Evolutionary conservation across 2,797 vertebrate species (phyloP).

Genomic region (Silurus lanzhouensis): DNA sequence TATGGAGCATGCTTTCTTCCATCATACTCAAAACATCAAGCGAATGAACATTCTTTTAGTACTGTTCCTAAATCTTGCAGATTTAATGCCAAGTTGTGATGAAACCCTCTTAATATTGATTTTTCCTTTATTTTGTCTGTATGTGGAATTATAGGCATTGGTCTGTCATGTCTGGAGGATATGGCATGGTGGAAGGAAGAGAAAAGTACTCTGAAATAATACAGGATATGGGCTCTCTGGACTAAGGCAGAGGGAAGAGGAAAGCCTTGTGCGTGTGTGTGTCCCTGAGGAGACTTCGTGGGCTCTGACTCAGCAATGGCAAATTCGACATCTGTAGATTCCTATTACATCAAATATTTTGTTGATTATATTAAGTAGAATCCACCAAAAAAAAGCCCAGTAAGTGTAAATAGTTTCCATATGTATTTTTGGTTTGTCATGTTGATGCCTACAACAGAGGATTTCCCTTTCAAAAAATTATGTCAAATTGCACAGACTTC

Average conservation of each 20-base stretch:
- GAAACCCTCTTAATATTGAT: background rate
- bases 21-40: background rate
- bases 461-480: background rate
- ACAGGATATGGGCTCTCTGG: slow-evolving; percentile 14
- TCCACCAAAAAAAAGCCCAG: background rate
- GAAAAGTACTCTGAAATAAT: slow-evolving; percentile 31
- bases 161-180: slow-evolving; percentile 23
- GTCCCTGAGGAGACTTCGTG: background rate
- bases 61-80: background rate
- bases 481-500: no score
- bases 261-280: slow-evolving; percentile 10
- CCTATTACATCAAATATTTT: background rate
- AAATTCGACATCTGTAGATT: background rate
- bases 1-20: background rate
- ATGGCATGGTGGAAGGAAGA: slow-evolving; percentile 23
- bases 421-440: background rate
- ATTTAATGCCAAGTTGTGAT: background rate
- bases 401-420: background rate
- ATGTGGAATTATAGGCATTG: background rate
- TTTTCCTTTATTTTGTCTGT: slow-evolving; percentile 10
- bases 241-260: slow-evolving; percentile 24
- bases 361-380: background rate
- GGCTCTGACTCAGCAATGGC: slow-evolving; percentile 14
- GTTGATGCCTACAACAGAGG: background rate
- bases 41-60: background rate